Percentiles rank a stretch among this genome's conserved stretches.
Evolutionary conservation across 2,888 invertebrate species (phyloP).

Genomic region (Heteromurus nitidus): DNA sequence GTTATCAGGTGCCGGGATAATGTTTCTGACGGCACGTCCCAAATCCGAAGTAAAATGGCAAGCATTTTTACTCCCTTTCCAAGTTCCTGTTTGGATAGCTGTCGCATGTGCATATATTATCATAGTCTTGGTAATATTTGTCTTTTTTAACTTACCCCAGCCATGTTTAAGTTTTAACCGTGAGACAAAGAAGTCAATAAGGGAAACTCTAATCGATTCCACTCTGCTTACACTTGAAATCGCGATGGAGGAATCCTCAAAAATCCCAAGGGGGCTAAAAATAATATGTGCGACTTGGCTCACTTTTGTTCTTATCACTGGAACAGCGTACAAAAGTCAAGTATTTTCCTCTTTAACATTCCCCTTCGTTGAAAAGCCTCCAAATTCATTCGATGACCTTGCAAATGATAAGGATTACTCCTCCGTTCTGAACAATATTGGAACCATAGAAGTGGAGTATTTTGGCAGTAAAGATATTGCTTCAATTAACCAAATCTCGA

Average conservation of each 20-base stretch:
- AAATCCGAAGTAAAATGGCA: slow-evolving; percentile 44
- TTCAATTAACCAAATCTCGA: slow-evolving; percentile 10
- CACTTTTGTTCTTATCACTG: slow-evolving; percentile 29
- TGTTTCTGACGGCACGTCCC: slow-evolving; percentile 25
- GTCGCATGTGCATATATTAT: background rate
- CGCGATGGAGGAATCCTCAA: slow-evolving; percentile 26
- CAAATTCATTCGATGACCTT: slow-evolving; percentile 26
- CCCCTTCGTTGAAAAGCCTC: slow-evolving; percentile 30
- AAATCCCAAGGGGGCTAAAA: slow-evolving; percentile 15
- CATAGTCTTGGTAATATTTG: background rate
- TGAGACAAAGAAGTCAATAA: background rate
- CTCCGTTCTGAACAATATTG: slow-evolving; percentile 39
- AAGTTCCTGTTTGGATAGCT: slow-evolving; percentile 14
- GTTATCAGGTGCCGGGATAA: slow-evolving; percentile 18
- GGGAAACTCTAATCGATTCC: background rate
- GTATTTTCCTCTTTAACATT: slow-evolving; percentile 43
- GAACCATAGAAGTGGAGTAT: slow-evolving; percentile 35
- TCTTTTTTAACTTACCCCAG: background rate
- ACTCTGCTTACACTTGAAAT: slow-evolving; percentile 14
- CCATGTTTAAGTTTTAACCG: background rate
- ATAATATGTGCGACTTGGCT: slow-evolving; percentile 29
- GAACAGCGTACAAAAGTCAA: slow-evolving; percentile 53
- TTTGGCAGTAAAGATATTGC: slow-evolving; percentile 24
- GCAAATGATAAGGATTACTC: background rate
- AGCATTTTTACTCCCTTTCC: slow-evolving; percentile 48